Base-by-base conservation (phyloP, 2,888 invertebrate genomes). In the Dicyrtoma fusca region DNA sequence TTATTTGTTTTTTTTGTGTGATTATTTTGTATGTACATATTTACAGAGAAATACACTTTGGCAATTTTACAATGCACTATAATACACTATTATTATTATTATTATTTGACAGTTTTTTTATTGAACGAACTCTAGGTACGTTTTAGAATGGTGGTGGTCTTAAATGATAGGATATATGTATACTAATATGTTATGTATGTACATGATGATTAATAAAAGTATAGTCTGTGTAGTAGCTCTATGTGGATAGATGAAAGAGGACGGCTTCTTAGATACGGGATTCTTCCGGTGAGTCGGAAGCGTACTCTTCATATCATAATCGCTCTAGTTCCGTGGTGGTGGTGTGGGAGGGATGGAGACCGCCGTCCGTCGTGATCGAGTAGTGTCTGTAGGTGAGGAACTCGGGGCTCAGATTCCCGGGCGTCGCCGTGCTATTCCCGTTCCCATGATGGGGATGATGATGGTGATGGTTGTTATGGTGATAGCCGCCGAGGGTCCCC, bases 321-420 rank as follows among this genome's bases (percentile, higher is more conserved):
- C 77, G 73, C 57, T 80, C 79, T 25, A 79, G 71, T 49, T 80
- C 79, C 10, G 79, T 78, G 1, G 78, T 77, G 42, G 78, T 76
- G n/a, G 77, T 77, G 23, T 75, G 76, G 10, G 79, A 75, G 2
- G 78, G 74, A 68, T 76, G 76, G 49, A 77, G 66, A 14, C 76
- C 75, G 19, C 76, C 72, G 55, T 80, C 79, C 1, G 76, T 75
- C 13, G 75, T 77, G 14, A 80, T 74, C 34, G 79, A 79, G 73
- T 79, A 79, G 47, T 80, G 80, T 34, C 80, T 72, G 55, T 80
- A 80, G 34, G 78, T 79, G 17, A 80, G 75, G 65, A 79, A 80
- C 71, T 79, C 80, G 23, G 80, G 79, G 68, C 77, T 77, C 51
- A 80, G 69, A 49, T 78, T 79, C 11, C 79, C 78, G 0, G 76